Conservation (phyloP, 2,113 vertebrate genomes). For the Channa argus region DNA sequence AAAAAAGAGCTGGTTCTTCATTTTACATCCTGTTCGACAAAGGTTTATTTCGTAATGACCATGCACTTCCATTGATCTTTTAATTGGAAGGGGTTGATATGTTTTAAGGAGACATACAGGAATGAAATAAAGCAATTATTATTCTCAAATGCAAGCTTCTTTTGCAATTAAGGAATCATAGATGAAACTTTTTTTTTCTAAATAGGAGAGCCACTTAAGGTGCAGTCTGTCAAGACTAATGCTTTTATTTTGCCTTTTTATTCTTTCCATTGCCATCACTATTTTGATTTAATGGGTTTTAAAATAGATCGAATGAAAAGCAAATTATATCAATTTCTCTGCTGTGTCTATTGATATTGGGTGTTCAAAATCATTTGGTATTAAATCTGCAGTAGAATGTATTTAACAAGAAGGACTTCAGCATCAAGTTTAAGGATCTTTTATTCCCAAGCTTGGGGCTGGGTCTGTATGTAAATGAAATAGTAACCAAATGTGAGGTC, state of each 20-base stretch:
- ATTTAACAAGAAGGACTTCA: neutral
- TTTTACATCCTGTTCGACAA: constrained; percentile 1
- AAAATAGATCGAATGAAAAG: constrained; percentile 64
- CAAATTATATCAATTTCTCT: constrained; percentile 39
- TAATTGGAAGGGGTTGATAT: constrained; percentile 20
- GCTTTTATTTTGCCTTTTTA: constrained; percentile 58
- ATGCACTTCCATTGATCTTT: constrained; percentile 40
- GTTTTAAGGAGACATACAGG: constrained; percentile 29
- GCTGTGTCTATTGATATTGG: constrained; percentile 20
- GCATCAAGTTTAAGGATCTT: neutral
- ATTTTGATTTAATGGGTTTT: constrained; percentile 74
- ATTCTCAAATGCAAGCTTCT: constrained; percentile 46
- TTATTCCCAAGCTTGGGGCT: neutral
- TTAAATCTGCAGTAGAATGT: neutral
- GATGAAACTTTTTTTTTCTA: constrained; percentile 60
- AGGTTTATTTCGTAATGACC: constrained; percentile 8
- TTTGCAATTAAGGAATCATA: constrained; percentile 56
- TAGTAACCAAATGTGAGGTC: neutral
- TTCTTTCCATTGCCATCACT: constrained; percentile 50
- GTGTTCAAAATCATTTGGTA: constrained; percentile 7
- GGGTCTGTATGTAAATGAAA: neutral
- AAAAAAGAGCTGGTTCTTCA: neutral
- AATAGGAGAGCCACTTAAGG: constrained; percentile 45
- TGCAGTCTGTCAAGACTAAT: constrained; percentile 51
- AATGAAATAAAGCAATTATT: constrained; percentile 54